phyloP scores from a whole-genome alignment of 2,888 invertebrate species.

The Epinotia ramella region DNA sequence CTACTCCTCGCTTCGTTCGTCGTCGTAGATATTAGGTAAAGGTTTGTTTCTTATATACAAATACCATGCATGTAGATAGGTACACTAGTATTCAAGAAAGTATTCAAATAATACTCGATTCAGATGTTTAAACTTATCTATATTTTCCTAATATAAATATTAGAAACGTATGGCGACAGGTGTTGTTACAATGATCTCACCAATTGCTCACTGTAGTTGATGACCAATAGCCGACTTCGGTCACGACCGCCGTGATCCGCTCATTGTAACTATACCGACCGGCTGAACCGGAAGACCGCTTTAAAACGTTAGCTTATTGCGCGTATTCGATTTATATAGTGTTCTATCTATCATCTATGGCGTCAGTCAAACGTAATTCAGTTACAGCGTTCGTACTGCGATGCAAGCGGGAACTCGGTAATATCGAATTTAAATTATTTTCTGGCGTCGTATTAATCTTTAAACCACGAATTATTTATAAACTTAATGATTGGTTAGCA shows the following conservation, averaged over 20 bases:
- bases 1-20: too few relatives aligned
- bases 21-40: too few relatives aligned
- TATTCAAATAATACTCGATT: too few relatives aligned
- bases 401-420: constrained; percentile 5
- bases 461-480: too few relatives aligned
- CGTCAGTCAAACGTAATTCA: constrained; percentile 19
- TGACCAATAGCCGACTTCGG: constrained; percentile 73
- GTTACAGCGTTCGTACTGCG: constrained; percentile 12
- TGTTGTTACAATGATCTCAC: constrained; percentile 73
- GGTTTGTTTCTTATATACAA: too few relatives aligned
- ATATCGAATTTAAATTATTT: too few relatives aligned
- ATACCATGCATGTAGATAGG: too few relatives aligned
- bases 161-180: constrained; percentile 57
- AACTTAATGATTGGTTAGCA: too few relatives aligned
- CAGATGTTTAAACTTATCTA: constrained; percentile 13
- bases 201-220: constrained; percentile 73
- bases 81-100: too few relatives aligned
- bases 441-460: too few relatives aligned
- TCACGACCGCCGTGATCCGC: constrained; percentile 56
- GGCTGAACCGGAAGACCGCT: constrained; percentile 44
- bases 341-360: constrained; percentile 16
- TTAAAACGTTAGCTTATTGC: constrained; percentile 27
- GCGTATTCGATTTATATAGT: constrained; percentile 1
- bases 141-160: constrained; percentile 25
- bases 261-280: constrained; percentile 38